phyloP scores from a whole-genome alignment of 2,113 vertebrate species.

The Poeciliopsis retropinna region DNA sequence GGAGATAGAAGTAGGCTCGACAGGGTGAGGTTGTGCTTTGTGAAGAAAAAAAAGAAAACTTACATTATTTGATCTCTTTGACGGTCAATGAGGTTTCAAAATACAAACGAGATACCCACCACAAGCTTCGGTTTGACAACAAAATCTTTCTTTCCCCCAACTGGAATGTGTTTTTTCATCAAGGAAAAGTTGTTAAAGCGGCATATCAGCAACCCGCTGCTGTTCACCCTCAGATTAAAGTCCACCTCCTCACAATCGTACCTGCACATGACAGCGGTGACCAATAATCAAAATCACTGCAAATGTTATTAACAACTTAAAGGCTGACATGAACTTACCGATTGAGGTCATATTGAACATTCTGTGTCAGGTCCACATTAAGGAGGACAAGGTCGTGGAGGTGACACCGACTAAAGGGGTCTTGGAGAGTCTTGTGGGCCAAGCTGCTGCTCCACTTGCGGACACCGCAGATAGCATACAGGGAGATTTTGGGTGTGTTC shows the following conservation, averaged over 20 bases:
- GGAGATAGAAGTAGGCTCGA: slow-evolving; percentile 5
- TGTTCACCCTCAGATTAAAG: slow-evolving; percentile 94
- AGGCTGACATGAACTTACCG: slow-evolving; percentile 78
- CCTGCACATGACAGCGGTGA: slow-evolving; percentile 68
- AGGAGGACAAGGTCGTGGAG: slow-evolving; percentile 93
- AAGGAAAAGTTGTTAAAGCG: slow-evolving; percentile 96
- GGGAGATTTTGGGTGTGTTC: slow-evolving; percentile 90
- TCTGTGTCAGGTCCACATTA: slow-evolving; percentile 96
- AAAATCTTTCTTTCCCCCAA: slow-evolving; percentile 91
- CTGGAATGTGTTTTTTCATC: slow-evolving; percentile 97
- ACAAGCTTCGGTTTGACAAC: slow-evolving; percentile 91
- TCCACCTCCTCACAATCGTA: slow-evolving; percentile 97
- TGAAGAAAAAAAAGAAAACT: neutral
- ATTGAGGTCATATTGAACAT: slow-evolving; percentile 96
- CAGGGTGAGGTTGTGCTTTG: neutral
- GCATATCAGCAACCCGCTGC: slow-evolving; percentile 92
- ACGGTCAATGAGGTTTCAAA: neutral
- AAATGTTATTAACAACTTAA: neutral
- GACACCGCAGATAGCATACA: slow-evolving; percentile 91
- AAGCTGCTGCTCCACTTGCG: slow-evolving; percentile 92
- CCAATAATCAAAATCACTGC: neutral
- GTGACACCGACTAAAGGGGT: slow-evolving; percentile 90
- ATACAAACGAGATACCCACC: slow-evolving; percentile 74
- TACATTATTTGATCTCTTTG: neutral
- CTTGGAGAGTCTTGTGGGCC: slow-evolving; percentile 64